A percentile compares a stretch with the other conserved stretches of the same genome.
These are phyloP conservation scores for Australoheros scitulus DNA, from an alignment of 2,113 vertebrate genomes.

Conservation along the genomic window DNA sequence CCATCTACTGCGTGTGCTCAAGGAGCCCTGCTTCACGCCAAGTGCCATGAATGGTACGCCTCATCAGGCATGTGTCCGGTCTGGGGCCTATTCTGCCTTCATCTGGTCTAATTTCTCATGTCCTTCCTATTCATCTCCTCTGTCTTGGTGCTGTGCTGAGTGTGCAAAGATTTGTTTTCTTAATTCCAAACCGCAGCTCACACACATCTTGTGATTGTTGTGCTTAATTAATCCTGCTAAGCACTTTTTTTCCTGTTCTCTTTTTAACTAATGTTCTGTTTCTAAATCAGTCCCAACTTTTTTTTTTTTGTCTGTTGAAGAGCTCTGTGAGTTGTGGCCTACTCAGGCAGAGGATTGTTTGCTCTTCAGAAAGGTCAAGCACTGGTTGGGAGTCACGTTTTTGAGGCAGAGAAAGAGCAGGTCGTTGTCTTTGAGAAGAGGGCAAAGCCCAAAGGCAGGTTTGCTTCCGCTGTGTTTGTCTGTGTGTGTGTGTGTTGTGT, in stretches of 20 bases:
- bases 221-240: conserved; percentile 53
- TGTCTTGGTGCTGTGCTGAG: conserved; percentile 29
- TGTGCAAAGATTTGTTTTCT: conserved; percentile 9
- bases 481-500: background rate
- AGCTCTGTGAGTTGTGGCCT: conserved; percentile 2
- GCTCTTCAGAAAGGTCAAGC: conserved; percentile 52
- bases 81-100: conserved; percentile 7
- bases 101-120: conserved; percentile 31
- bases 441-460: conserved; percentile 7
- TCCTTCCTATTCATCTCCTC: conserved; percentile 13
- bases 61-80: conserved; percentile 23
- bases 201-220: conserved; percentile 15
- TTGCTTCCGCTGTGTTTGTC: background rate
- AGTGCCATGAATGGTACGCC: conserved; percentile 34
- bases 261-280: conserved; percentile 34
- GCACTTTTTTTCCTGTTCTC: conserved; percentile 24
- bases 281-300: conserved; percentile 4
- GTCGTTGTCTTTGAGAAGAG: conserved; percentile 33
- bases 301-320: background rate
- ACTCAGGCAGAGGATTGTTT: conserved; percentile 32
- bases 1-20: conserved; percentile 41
- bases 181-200: conserved; percentile 17
- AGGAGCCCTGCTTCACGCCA: conserved; percentile 35
- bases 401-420: conserved; percentile 35
- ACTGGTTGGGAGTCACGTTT: conserved; percentile 39